Evolutionary conservation across 2,113 vertebrate species (phyloP), one percentile per base, ranked within the genome.

Genomic region (Pogonocichla stellata): DNA sequence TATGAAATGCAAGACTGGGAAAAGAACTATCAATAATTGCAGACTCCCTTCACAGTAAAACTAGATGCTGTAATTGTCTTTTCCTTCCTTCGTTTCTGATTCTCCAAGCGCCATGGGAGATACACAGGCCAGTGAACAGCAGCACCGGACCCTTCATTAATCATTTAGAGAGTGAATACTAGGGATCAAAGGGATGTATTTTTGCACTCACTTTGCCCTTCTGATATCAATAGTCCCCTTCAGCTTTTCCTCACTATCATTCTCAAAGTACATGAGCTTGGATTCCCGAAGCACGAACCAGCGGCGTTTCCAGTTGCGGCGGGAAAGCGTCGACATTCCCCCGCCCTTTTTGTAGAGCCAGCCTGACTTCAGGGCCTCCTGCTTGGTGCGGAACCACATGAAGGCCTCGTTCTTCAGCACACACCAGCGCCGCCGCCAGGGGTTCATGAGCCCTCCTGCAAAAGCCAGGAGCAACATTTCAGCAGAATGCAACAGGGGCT

Each of bases 281-380:
- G 96, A 98, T 65, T 99, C 99, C 29, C 99, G 98, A 88, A 99
- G 98, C 24, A 99, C 99, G 78, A 99, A 99, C 99, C 99, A 99
- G 81, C 99, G 99, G 96, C 99, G 99, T 92, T 99, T 99, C 99
- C 99, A 99, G 98, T 99, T 99, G 72, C 99, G 98, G 38, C 99
- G 98, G 2, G 99, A 99, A 13, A 99, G 98, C 0, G 99, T 99
- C 29, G 99, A 99, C 90, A 99, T 98, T 18, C 99, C 99, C 13
- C 99, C 99, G 5, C 99, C 99, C 71, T 99, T 99, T 93, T 99
- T 99, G 83, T 99, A 99, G n/a, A 99, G 98, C 98, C 99, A 99
- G 75, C 99, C 99, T 0, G 98, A 99, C 92, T 99, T 99, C 53
- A 99, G 90, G 5, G 98, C 98, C 92, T 99, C 98, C 96, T 99